phyloP scores from a whole-genome alignment of 1,140 invertebrate genomes.

The Ephestia elutella region DNA sequence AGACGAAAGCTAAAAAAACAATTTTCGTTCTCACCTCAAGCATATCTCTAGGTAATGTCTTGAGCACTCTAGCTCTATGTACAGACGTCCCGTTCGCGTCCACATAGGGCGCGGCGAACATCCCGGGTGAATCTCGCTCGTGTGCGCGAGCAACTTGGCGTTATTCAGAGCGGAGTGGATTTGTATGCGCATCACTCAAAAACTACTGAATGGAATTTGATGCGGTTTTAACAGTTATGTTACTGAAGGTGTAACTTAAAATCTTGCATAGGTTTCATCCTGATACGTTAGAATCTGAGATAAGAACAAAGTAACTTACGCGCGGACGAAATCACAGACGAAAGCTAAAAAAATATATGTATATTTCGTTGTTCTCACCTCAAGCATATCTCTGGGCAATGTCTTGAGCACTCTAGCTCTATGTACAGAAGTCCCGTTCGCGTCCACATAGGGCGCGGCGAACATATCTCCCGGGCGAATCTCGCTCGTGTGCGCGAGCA shows the following conservation, averaged over 20 bases:
- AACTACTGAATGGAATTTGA: no score
- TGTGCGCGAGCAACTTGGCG: slow-evolving; percentile 23
- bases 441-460: slow-evolving; percentile 44
- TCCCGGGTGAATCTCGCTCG: slow-evolving; percentile 18
- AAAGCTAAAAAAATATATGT: no score
- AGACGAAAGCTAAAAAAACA: no score
- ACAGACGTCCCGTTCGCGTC: slow-evolving; percentile 28
- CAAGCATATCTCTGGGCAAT: slow-evolving; percentile 49
- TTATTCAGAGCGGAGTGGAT: slow-evolving; percentile 41
- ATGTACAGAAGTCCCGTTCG: slow-evolving; percentile 29
- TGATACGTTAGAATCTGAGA: no score
- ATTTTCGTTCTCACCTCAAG: slow-evolving; percentile 36
- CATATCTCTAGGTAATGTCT: slow-evolving; percentile 46
- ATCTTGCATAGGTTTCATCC: no score
- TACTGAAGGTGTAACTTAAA: no score
- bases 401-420: slow-evolving; percentile 41
- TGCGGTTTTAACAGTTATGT: no score
- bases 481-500: slow-evolving; percentile 25
- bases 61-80: slow-evolving; percentile 44
- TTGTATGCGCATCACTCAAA: no score
- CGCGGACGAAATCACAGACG: no score
- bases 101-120: slow-evolving; percentile 44
- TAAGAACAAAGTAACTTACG: no score
- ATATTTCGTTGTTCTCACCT: slow-evolving; percentile 28
- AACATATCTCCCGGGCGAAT: slow-evolving; percentile 25